Conservation (phyloP, 2,797 vertebrate genomes). For the Thalassophryne amazonica region DNA sequence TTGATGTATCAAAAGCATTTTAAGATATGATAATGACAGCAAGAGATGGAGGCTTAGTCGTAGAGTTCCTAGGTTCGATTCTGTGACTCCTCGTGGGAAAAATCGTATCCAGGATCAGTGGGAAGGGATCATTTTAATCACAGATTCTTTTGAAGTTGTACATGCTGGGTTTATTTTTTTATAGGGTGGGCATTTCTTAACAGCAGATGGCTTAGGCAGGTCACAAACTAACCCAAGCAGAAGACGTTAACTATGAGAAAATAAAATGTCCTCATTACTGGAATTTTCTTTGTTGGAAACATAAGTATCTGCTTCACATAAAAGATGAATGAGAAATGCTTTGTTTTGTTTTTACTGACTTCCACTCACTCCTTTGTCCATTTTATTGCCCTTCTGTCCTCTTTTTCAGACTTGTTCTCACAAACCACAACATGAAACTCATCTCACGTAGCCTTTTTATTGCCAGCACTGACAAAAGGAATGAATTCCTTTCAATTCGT, state of each 20-base stretch:
- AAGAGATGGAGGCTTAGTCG: too few species aligned
- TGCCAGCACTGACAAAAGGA: slow-evolving; percentile 52
- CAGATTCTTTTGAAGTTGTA: too few species aligned
- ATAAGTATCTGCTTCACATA: neutral
- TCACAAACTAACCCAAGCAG: too few species aligned
- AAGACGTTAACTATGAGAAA: neutral
- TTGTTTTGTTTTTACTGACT: neutral
- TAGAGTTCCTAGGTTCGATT: too few species aligned
- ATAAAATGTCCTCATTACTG: neutral
- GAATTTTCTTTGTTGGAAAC: neutral
- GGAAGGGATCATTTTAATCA: too few species aligned
- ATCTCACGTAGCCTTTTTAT: slow-evolving; percentile 31
- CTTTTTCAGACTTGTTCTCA: slow-evolving; percentile 5
- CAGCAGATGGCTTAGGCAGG: too few species aligned
- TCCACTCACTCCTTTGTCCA: neutral
- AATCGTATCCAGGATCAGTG: too few species aligned
- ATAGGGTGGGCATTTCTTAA: too few species aligned
- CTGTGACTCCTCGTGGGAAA: too few species aligned
- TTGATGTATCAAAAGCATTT: too few species aligned
- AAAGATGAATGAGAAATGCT: neutral
- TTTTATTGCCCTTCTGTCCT: neutral
- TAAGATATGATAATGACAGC: too few species aligned
- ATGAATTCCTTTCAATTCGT: slow-evolving; percentile 31
- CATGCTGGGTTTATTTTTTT: too few species aligned
- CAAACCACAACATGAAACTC: slow-evolving; percentile 24